Conservation (phyloP, 2,797 vertebrate species). For the Gobionotothen gibberifrons region DNA sequence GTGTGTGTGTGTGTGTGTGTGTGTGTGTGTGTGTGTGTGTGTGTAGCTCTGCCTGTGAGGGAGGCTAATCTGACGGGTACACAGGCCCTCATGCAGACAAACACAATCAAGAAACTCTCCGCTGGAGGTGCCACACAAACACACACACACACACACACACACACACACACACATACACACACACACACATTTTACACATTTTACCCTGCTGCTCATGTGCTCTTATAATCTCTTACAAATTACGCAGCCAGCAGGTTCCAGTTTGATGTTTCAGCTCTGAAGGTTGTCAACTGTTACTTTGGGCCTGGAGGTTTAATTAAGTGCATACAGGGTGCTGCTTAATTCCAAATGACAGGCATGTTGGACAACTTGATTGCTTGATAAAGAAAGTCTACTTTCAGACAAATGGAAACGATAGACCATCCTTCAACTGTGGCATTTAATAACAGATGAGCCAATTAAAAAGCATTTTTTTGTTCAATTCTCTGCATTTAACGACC, state of each 20-base stretch:
- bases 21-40: constrained; percentile 36
- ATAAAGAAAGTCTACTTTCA: constrained; percentile 7
- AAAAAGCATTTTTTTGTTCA: constrained; percentile 28
- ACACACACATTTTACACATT: constrained; percentile 14
- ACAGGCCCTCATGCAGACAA: constrained; percentile 51
- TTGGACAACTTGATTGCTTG: constrained; percentile 13
- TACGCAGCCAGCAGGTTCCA: constrained; percentile 48
- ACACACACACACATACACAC: constrained; percentile 9
- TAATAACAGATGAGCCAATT: constrained; percentile 14
- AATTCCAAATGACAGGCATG: neutral
- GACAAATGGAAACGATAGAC: constrained; percentile 6
- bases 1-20: constrained; percentile 20
- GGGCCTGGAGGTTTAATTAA: neutral
- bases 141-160: constrained; percentile 1
- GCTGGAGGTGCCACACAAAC: constrained; percentile 37
- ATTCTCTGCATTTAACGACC: constrained; percentile 54
- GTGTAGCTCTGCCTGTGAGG: constrained; percentile 49
- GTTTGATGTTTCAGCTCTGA: constrained; percentile 35
- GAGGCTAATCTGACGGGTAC: constrained; percentile 66
- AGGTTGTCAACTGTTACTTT: constrained; percentile 8
- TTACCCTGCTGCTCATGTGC: constrained; percentile 50
- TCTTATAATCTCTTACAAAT: constrained; percentile 44
- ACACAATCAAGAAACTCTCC: constrained; percentile 54
- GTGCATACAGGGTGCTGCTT: constrained; percentile 5
- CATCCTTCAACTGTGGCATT: neutral